Conservation (phyloP, 2,113 vertebrate genomes). For the Chlorocebus sabaeus region DNA sequence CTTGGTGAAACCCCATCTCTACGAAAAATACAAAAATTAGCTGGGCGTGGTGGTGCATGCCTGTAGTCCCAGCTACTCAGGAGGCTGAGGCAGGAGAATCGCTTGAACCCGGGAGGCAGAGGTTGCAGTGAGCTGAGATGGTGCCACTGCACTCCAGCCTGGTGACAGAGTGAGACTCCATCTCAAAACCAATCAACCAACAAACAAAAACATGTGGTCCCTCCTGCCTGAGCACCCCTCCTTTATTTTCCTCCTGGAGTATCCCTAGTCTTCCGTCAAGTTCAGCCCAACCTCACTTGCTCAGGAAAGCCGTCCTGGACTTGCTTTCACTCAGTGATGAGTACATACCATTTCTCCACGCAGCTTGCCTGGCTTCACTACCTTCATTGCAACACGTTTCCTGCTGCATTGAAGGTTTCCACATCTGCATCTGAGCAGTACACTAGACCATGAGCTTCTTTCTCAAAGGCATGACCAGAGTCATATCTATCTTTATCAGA, state of each 20-base stretch:
- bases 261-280: not conserved
- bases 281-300: not conserved
- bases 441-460: not conserved
- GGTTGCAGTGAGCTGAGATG: no score
- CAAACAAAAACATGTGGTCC: no score
- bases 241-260: not conserved
- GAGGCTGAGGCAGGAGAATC: no score
- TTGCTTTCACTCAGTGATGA: not conserved
- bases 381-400: accelerated
- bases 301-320: accelerated
- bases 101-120: accelerated
- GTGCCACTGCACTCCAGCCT: no score
- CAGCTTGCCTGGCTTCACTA: not conserved
- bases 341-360: accelerated
- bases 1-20: no score
- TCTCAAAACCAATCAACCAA: no score
- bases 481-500: not conserved
- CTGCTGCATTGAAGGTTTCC: accelerated
- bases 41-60: no score
- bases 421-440: accelerated
- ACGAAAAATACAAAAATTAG: no score
- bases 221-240: not conserved
- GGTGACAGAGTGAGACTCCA: no score
- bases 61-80: no score
- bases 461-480: accelerated